Conservation (phyloP, 2,113 vertebrate genomes). For the Arenaria interpres region DNA sequence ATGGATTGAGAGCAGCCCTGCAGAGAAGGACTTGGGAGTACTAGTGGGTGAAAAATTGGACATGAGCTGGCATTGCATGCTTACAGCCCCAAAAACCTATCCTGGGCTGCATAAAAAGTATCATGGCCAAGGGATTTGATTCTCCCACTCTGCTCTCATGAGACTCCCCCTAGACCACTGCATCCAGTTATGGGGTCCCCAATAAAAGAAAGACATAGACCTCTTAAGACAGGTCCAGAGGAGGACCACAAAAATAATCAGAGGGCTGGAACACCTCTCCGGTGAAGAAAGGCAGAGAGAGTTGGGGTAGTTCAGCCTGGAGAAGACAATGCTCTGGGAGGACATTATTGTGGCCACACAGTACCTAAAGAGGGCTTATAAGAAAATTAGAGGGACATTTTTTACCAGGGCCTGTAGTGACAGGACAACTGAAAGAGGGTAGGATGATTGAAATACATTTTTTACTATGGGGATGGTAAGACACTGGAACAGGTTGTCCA, state of each 20-base stretch:
- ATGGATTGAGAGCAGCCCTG: background rate
- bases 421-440: background rate
- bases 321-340: background rate
- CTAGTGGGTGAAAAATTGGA: background rate
- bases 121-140: background rate
- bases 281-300: background rate
- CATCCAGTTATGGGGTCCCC: background rate
- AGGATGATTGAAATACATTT: background rate
- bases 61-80: fast-evolving
- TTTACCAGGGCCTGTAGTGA: background rate
- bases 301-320: background rate
- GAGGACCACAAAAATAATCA: background rate
- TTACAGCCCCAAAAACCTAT: background rate
- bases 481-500: background rate
- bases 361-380: background rate
- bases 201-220: background rate
- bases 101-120: background rate
- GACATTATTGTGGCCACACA: background rate
- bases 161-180: background rate
- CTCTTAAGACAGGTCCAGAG: background rate
- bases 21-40: background rate
- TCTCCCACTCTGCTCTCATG: background rate
- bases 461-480: background rate
- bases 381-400: background rate
- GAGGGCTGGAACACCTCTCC: background rate